Base-by-base conservation (phyloP, 2,113 vertebrate species). In the Anguilla japonica region DNA sequence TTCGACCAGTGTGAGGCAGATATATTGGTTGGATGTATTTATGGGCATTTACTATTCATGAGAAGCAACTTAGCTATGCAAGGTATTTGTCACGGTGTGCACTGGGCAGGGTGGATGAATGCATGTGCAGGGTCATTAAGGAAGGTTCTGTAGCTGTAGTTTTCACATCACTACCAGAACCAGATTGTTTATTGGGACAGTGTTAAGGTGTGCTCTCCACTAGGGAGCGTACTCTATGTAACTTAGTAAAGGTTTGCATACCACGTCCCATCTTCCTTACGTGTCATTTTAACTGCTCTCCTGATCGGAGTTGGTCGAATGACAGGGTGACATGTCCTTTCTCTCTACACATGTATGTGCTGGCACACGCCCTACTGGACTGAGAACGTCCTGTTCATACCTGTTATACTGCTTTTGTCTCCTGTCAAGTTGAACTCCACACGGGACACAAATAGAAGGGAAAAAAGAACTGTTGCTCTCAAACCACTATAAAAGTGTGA, bases 301-400 rank as follows among this genome's bases (percentile, higher is more conserved):
- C 87, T 90, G 84, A 60, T 9, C 79, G 39, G 83, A 86, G 88
- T 85, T 34, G 34, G 34, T 34, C 18, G 56, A 86, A 82, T 88
- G 87, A 78, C 50, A 88, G 81, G 71, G 46, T 86, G 89, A 89
- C 88, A 89, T 88, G 87, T 84, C 9, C 2, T 85, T 88, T 88
- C 79, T 26, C 46, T 81, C 67, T 86, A 22, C 9, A 78, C 43
- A 22, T 63, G 79, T 83, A 81, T 26, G 29, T 26, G 53, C 71
- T 56, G 14, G 79, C 84, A 50, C 22, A 53, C 22, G 79, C 34
- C 34, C 43, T 20, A 56, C 29, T 29, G 29, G 41, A 81, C 86
- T 41, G 56, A 84, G 46, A 79, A 86, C 56, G 40, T 84, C 81
- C 53, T 41, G 15, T 86, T 53, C 79, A 82, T 67, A 40, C 46